Evolutionary conservation across 2,888 invertebrate genomes (phyloP), one percentile per base, ranked within the genome.

Genomic region (Drosophila vallismaia): DNA sequence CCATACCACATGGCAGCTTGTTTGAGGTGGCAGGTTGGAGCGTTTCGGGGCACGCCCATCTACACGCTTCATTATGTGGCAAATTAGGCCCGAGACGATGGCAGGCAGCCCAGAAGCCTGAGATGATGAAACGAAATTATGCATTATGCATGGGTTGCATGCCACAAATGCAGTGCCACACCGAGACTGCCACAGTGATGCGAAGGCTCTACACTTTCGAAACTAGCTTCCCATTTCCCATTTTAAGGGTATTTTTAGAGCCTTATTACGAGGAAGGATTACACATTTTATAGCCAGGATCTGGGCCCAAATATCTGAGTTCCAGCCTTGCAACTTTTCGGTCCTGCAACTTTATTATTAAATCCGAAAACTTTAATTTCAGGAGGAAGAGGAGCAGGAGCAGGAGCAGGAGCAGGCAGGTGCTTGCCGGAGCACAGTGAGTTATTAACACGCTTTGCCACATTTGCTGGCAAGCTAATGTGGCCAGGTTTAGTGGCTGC

Each of bases 391-490:
- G n/a, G 52, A 19, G 38, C 12, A n/a, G 28, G 51, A 12, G 36
- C 8, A 36, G 12, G 45, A 67, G 48, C 3, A 5, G 12, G 4
- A 26, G 24, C 19, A 19, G 19, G 62, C 26, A 70, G 50, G 73
- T 78, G 8, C 53, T 58, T 62, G 52, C 72, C 66, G 55, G 76
- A 82, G 74, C 67, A 58, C 64, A 75, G 85, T 86, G 86, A 86
- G 88, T 86, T 86, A 86, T 86, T 86, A 86, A 88, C 86, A 86
- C 88, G 86, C 88, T 77, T 83, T 88, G 86, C 83, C 85, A 83
- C 88, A 85, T 79, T 86, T 82, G 79, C 85, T 77, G 80, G 85
- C 85, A 72, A 80, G 84, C 81, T 86, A 84, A 82, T 86, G 86
- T 84, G 86, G 82, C 86, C 80, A 76, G 86, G 78, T 86, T 72